Conservation (phyloP, 1,140 invertebrate genomes). For the Drosophila kurseongensis region DNA sequence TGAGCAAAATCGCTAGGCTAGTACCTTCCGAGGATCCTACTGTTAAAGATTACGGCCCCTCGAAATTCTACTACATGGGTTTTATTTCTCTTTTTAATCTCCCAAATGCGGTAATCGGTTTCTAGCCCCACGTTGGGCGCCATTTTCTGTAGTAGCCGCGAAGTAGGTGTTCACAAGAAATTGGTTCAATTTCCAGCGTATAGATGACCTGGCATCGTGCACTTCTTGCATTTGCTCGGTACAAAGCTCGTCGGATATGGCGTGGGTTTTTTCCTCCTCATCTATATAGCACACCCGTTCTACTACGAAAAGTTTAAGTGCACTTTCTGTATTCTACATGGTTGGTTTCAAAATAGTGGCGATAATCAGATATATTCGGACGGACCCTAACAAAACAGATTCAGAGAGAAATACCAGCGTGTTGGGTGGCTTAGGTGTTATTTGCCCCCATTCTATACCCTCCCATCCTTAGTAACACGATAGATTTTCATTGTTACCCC, state of each 20-base stretch:
- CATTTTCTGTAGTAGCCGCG: no score
- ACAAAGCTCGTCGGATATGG: not conserved
- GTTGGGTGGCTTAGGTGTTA: constrained; percentile 1
- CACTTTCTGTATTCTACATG: not conserved
- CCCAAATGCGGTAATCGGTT: no score
- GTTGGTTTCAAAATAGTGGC: not conserved
- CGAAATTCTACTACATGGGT: no score
- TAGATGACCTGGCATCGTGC: not conserved
- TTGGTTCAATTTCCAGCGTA: not conserved
- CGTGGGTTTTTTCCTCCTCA: not conserved
- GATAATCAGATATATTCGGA: not conserved
- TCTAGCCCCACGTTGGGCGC: no score
- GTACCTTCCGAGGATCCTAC: no score
- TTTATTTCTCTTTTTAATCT: no score
- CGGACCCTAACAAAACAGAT: not conserved
- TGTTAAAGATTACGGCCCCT: no score
- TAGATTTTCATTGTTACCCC: constrained; percentile 6
- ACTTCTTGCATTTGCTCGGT: constrained; percentile 1
- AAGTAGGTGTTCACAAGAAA: not conserved
- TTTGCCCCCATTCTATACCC: constrained; percentile 4
- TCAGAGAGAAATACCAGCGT: not conserved
- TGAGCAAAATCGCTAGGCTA: no score
- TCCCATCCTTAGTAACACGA: not conserved
- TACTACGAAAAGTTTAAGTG: not conserved
- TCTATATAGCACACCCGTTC: not conserved